Conservation (phyloP, 2,888 invertebrate genomes). For the Taphrorychus bicolor region DNA sequence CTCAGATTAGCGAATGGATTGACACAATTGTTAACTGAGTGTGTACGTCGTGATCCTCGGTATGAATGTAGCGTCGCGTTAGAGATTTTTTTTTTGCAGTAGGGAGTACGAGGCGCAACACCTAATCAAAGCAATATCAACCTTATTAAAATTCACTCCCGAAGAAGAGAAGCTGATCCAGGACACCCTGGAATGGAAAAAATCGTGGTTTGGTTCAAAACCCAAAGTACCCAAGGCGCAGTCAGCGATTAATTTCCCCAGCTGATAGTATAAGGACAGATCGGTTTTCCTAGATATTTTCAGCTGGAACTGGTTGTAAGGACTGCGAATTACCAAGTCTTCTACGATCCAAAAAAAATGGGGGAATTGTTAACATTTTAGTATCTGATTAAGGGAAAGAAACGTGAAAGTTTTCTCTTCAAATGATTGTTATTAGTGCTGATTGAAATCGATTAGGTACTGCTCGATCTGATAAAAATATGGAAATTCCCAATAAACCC, state of each 20-base stretch:
- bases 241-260: not conserved
- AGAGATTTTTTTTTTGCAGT: slow-evolving; percentile 60
- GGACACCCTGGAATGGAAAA: slow-evolving; percentile 78
- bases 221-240: slow-evolving; percentile 63
- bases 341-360: no score
- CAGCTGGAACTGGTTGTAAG: not conserved
- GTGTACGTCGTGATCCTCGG: no score
- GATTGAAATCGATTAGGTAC: no score
- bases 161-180: slow-evolving; percentile 88
- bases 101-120: slow-evolving; percentile 89
- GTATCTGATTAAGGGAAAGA: no score
- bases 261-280: slow-evolving; percentile 4
- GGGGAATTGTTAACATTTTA: no score
- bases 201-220: slow-evolving; percentile 73
- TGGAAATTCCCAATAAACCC: no score
- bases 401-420: no score
- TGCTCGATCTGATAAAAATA: no score
- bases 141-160: slow-evolving; percentile 79
- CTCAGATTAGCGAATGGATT: not conserved
- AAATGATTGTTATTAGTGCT: no score
- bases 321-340: no score
- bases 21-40: not conserved
- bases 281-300: not conserved
- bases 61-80: not conserved
- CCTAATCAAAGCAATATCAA: slow-evolving; percentile 86